Conservation (phyloP, 2,113 vertebrate genomes). For the Sorex araneus region DNA sequence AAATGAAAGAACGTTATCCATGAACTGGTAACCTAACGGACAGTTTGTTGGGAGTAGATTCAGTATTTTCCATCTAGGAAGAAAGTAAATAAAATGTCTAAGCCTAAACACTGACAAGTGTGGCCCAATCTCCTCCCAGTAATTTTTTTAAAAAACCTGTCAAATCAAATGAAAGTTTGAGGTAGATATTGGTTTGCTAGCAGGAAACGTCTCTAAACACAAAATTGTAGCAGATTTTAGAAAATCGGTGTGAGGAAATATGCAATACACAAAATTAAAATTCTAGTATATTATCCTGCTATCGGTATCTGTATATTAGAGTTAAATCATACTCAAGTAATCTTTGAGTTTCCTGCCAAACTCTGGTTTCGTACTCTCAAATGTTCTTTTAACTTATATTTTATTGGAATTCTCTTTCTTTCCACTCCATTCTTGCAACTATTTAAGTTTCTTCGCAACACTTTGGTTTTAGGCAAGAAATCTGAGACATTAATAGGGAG, state of each 20-base stretch:
- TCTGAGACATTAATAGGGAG: neutral
- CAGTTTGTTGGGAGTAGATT: too few species aligned
- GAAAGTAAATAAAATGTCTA: too few species aligned
- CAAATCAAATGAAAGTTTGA: neutral
- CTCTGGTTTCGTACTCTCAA: neutral
- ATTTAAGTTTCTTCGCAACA: constrained; percentile 29
- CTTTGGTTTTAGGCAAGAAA: constrained; percentile 24
- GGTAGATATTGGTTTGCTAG: neutral
- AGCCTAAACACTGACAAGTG: too few species aligned
- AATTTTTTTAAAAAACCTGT: too few species aligned
- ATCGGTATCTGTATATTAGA: neutral
- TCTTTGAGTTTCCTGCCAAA: constrained; percentile 16
- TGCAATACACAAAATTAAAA: neutral
- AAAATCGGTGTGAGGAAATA: neutral
- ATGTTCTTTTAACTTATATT: neutral
- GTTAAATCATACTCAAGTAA: neutral
- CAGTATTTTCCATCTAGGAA: too few species aligned
- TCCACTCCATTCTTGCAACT: neutral
- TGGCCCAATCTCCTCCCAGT: too few species aligned
- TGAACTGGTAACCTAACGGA: too few species aligned
- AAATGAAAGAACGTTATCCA: too few species aligned
- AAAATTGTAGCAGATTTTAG: neutral
- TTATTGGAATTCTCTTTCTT: neutral
- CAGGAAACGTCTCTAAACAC: neutral
- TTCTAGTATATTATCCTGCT: neutral